These are phyloP conservation scores for Malurus alboscapulatus DNA, from an alignment of 2,113 vertebrate species.

Conservation along the genomic window DNA sequence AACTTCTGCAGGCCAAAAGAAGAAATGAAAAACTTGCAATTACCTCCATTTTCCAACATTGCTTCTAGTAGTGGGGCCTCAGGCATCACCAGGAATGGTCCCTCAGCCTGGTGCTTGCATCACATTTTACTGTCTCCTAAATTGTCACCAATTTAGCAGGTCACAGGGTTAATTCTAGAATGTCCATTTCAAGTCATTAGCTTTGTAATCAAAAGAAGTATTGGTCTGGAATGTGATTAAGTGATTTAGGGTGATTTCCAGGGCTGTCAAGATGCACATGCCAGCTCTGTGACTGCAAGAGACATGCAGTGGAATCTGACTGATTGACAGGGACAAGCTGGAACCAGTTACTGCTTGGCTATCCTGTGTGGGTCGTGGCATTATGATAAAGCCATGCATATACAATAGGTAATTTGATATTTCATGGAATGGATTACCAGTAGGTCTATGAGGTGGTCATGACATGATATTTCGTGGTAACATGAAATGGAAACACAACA, in stretches of 20 bases:
- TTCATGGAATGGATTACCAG: neutral
- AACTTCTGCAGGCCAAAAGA: conserved; percentile 5
- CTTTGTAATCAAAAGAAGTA: conserved; percentile 28
- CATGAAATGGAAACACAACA: neutral
- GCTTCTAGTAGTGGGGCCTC: neutral
- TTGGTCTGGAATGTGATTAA: neutral
- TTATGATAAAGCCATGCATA: neutral
- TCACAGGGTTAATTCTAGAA: conserved; percentile 20
- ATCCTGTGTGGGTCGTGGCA: neutral
- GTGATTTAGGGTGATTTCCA: conserved; percentile 46
- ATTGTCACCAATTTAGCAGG: conserved; percentile 11
- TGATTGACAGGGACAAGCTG: neutral
- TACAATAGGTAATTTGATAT: neutral
- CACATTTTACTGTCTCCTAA: neutral
- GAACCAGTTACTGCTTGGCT: neutral
- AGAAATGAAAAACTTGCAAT: conserved; percentile 17
- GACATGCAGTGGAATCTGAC: neutral
- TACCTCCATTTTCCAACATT: neutral
- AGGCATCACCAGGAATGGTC: neutral
- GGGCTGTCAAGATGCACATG: neutral
- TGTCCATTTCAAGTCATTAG: conserved; percentile 20
- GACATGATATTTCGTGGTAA: neutral
- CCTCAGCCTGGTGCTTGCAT: neutral
- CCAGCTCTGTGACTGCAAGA: neutral
- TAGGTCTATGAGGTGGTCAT: neutral